These are phyloP conservation scores for Catharus bicknelli DNA, from an alignment of 2,113 vertebrate genomes.

Conservation along the genomic window DNA sequence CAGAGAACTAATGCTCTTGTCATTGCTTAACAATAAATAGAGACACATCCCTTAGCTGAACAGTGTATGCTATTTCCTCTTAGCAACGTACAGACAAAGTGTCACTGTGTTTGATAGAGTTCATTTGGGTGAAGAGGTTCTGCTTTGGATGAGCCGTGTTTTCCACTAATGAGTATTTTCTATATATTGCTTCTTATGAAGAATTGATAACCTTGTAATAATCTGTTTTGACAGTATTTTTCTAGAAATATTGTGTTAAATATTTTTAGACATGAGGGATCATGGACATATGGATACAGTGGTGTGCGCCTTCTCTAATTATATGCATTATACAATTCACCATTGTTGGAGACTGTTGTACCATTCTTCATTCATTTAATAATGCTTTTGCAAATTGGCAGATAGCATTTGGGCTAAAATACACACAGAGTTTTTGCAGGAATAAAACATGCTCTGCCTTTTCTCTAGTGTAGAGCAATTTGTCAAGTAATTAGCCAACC, in stretches of 20 bases:
- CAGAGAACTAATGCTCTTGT: background rate
- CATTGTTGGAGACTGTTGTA: conserved; percentile 89
- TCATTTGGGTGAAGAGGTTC: conserved; percentile 35
- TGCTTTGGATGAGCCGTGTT: background rate
- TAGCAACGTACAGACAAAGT: background rate
- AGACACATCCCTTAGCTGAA: background rate
- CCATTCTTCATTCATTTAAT: conserved; percentile 98
- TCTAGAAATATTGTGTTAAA: conserved; percentile 70
- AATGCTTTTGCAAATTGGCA: conserved; percentile 95
- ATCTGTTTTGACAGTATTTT: conserved; percentile 74
- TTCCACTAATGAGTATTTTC: conserved; percentile 60
- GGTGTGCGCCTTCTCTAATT: conserved; percentile 86
- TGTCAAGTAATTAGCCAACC: conserved; percentile 95
- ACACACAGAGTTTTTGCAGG: conserved; percentile 78
- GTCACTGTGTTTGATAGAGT: background rate
- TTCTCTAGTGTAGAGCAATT: conserved; percentile 92
- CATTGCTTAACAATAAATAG: background rate
- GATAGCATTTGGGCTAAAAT: conserved; percentile 88
- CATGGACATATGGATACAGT: conserved; percentile 82
- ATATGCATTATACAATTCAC: conserved; percentile 89
- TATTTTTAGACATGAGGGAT: conserved; percentile 67
- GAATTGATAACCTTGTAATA: conserved; percentile 65
- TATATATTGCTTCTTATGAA: conserved; percentile 67
- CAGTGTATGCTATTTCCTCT: background rate
- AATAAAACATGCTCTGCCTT: conserved; percentile 83